Percentiles rank a stretch among this genome's conserved stretches.
Evolutionary conservation across 2,888 invertebrate species (phyloP).

Genomic region (Luperina nickerlii): DNA sequence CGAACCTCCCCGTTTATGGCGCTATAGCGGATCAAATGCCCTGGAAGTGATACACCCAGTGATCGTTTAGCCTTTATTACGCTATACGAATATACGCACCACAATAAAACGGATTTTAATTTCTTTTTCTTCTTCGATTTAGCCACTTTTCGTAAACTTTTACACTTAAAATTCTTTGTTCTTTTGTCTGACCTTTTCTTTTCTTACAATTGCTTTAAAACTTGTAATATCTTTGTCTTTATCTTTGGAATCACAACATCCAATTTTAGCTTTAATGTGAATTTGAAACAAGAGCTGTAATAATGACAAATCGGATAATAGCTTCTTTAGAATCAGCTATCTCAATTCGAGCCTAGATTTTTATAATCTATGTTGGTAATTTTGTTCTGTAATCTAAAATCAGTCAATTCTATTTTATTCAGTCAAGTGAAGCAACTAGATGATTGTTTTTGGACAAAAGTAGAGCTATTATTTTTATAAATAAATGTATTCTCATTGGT

Average conservation of each 20-base stretch:
- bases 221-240: slow-evolving; percentile 18
- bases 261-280: slow-evolving; percentile 18
- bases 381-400: slow-evolving; percentile 7
- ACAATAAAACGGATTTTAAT: slow-evolving; percentile 34
- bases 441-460: neutral
- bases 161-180: slow-evolving; percentile 4
- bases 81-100: slow-evolving; percentile 46
- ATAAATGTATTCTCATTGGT: neutral
- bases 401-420: slow-evolving; percentile 8
- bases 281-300: slow-evolving; percentile 24
- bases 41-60: slow-evolving; percentile 82
- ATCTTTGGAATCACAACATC: slow-evolving; percentile 25
- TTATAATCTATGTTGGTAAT: slow-evolving; percentile 9
- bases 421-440: neutral
- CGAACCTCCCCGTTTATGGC: slow-evolving; percentile 75
- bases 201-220: slow-evolving; percentile 28
- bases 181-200: slow-evolving; percentile 12
- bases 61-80: slow-evolving; percentile 79
- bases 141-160: neutral
- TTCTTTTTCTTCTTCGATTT: slow-evolving; percentile 24
- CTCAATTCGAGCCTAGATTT: neutral
- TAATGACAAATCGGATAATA: slow-evolving; percentile 18
- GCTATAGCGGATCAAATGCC: slow-evolving; percentile 82
- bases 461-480: neutral
- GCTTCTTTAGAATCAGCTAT: slow-evolving; percentile 13